Percentiles rank a stretch among this genome's conserved stretches.
These are phyloP conservation scores for Chrysolina haemoptera DNA, from an alignment of 2,888 invertebrate genomes.

Conservation along the genomic window DNA sequence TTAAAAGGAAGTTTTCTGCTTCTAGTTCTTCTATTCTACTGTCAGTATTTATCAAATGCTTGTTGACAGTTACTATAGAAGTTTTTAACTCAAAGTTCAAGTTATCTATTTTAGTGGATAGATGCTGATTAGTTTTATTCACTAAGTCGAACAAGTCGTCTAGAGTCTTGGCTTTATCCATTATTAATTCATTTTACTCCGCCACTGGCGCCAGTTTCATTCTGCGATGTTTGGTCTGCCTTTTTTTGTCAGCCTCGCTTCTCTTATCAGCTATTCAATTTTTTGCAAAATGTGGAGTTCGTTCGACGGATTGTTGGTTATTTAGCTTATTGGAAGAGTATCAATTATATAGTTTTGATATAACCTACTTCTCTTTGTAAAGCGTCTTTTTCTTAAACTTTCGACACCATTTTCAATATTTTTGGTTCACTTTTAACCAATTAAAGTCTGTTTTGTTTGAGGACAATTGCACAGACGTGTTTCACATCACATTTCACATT, in stretches of 20 bases:
- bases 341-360: not conserved
- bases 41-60: not conserved
- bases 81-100: not conserved
- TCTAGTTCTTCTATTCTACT: not conserved
- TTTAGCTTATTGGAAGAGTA: not conserved
- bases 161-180: not conserved
- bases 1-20: not conserved
- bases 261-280: not conserved
- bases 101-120: not conserved
- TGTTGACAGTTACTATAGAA: not conserved
- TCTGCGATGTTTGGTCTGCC: not conserved
- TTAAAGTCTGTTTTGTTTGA: not conserved
- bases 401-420: not conserved
- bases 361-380: not conserved
- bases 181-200: not conserved
- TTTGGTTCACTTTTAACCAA: not conserved
- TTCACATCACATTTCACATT: no score
- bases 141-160: not conserved
- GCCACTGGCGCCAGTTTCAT: not conserved
- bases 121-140: not conserved
- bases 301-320: no score
- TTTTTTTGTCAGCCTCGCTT: not conserved
- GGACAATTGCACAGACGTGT: not conserved
- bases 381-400: not conserved
- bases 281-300: no score